Evolutionary conservation across 64 coral and sea anemone species (phyloP), one percentile per base, ranked within the genome.

Genomic region (Pachyseris speciosa): DNA sequence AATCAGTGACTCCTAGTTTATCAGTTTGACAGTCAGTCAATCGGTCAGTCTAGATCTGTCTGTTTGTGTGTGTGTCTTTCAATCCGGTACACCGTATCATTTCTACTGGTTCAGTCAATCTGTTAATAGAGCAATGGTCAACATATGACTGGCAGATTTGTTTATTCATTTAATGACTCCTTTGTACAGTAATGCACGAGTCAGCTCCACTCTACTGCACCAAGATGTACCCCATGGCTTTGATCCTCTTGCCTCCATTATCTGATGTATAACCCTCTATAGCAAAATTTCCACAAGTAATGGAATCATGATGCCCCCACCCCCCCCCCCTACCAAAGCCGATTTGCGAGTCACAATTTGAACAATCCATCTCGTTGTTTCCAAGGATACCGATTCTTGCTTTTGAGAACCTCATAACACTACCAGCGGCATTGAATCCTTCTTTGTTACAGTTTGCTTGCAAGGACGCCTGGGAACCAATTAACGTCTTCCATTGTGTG

Each of bases 361-460:
- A 19, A 32, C 91, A 94, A 17, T 88, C 66, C 26, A 88, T 64
- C 17, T 94, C 47, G 38, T 94, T 94, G 2, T 64, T 16, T 29
- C 31, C 31, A n/a, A n/a, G n/a, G 32, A 87, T 81, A 17, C 91
- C 91, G 32, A 94, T 87, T 80, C 92, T 63, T 64, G 75, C 85
- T n/a, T n/a, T n/a, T n/a, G n/a, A n/a, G n/a, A 9, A 17, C 16
- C 20, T 0, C 1, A n/a, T n/a, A n/a, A n/a, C n/a, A n/a, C 22
- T 66, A 9, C 5, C 3, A 0, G 25, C 36, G 39, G 50, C 10
- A 63, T 94, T 94, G 39, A 94, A 89, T 6, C 92, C 92, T 57
- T 89, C 55, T 53, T 37, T 94, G 69, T 94, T 89, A 26, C 92
- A 94, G 39, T 94, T 75, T 1, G 1, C 5, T 31, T 94, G 93